phyloP scores from a whole-genome alignment of 2,888 invertebrate species.

The Fragum whitleyi region DNA sequence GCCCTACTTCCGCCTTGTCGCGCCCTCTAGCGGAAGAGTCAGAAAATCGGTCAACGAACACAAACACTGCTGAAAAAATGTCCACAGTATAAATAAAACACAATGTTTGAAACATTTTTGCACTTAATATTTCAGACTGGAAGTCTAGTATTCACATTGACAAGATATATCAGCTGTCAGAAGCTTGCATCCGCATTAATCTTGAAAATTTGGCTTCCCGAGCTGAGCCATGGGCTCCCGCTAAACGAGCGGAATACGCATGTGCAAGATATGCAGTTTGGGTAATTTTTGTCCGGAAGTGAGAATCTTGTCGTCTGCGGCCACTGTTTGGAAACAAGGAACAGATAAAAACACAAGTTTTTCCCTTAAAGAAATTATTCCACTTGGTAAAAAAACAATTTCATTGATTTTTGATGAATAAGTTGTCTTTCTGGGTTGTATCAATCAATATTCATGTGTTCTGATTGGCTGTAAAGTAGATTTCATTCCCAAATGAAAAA shows the following conservation, averaged over 20 bases:
- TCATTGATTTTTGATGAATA: too few relatives aligned
- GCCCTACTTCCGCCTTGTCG: slow-evolving; percentile 17
- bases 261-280: slow-evolving; percentile 52
- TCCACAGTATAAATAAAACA: slow-evolving; percentile 1
- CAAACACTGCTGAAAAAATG: background rate
- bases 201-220: background rate
- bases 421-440: too few relatives aligned
- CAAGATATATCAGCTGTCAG: background rate
- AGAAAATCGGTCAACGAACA: slow-evolving; percentile 26
- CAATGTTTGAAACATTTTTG: background rate
- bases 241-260: slow-evolving; percentile 41
- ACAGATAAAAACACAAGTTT: too few relatives aligned
- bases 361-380: too few relatives aligned
- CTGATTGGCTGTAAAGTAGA: too few relatives aligned
- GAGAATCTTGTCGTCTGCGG: slow-evolving; percentile 63
- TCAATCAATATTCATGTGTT: too few relatives aligned
- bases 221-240: slow-evolving; percentile 9
- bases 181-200: slow-evolving; percentile 5
- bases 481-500: too few relatives aligned
- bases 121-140: too few relatives aligned
- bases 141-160: background rate
- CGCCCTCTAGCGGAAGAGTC: slow-evolving; percentile 11
- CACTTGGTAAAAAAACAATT: too few relatives aligned
- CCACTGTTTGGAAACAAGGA: too few relatives aligned
- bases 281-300: slow-evolving; percentile 61